Evolutionary conservation across 1,140 invertebrate genomes (phyloP).

Genomic region (Aporrectodea caliginosa): DNA sequence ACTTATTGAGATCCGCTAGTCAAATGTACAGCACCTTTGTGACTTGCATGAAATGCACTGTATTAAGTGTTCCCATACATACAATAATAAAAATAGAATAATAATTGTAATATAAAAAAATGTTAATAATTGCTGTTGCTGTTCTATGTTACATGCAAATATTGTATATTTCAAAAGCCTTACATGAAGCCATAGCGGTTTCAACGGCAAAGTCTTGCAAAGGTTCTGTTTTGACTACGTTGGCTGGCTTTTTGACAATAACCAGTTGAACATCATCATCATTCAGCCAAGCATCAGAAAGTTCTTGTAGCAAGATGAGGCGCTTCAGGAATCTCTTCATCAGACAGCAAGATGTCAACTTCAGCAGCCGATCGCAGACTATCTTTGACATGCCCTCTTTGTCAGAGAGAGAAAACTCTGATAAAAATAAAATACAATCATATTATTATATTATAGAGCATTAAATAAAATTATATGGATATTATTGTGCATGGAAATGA

Average conservation of each 20-base stretch:
- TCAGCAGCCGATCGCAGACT: background rate
- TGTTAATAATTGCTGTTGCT: background rate
- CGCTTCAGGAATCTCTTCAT: background rate
- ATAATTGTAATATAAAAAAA: background rate
- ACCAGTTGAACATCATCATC: background rate
- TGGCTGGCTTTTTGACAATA: background rate
- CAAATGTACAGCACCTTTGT: no score
- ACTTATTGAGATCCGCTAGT: background rate
- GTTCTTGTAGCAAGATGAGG: background rate
- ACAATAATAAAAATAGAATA: background rate
- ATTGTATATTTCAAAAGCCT: background rate
- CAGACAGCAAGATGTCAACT: background rate
- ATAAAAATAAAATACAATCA: background rate
- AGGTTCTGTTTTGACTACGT: background rate
- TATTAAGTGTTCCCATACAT: background rate
- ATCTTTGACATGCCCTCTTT: background rate
- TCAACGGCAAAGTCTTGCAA: background rate
- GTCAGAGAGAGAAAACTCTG: background rate
- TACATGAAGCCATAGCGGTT: background rate
- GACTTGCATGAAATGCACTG: no score
- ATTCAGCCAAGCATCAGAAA: background rate
- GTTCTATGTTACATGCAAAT: background rate
- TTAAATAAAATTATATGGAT: no score
- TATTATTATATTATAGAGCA: no score
- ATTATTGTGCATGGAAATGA: no score